Conservation (phyloP, 2,888 invertebrate genomes). For the Amorpha juglandis region DNA sequence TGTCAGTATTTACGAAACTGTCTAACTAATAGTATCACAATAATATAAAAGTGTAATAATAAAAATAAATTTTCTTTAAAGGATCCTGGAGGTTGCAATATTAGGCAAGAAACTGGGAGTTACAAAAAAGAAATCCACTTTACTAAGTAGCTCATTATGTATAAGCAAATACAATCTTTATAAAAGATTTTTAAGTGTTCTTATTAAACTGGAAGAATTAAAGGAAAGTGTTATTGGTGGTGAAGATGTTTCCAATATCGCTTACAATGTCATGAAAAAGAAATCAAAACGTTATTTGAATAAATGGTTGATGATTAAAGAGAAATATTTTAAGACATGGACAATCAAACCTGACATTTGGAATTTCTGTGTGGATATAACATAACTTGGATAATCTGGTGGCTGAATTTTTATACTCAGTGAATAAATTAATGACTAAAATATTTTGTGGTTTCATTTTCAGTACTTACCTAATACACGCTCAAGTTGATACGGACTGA, state of each 20-base stretch:
- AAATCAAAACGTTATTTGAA: conserved; percentile 55
- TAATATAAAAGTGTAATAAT: too few species aligned
- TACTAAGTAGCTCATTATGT: conserved; percentile 70
- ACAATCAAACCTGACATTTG: conserved; percentile 82
- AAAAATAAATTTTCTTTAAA: conserved; percentile 61
- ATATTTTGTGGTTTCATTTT: neutral
- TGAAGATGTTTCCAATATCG: conserved; percentile 43
- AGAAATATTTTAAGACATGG: conserved; percentile 82
- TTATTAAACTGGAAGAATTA: conserved; percentile 55
- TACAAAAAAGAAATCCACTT: conserved; percentile 86
- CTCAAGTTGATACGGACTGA: too few species aligned
- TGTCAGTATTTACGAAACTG: too few species aligned
- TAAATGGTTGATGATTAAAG: conserved; percentile 74
- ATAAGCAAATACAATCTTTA: conserved; percentile 84
- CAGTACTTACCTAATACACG: neutral
- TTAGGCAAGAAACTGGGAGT: conserved; percentile 91
- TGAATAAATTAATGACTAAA: neutral
- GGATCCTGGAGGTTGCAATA: conserved; percentile 88
- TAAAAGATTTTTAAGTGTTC: conserved; percentile 69
- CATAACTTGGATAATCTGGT: conserved; percentile 34
- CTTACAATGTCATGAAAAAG: conserved; percentile 71
- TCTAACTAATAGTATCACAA: too few species aligned
- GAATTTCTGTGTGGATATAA: conserved; percentile 59
- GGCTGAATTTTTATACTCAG: conserved; percentile 12
- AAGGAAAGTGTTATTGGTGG: conserved; percentile 45